Percentiles rank a stretch among this genome's conserved stretches.
phyloP scores from a whole-genome alignment of 2,888 invertebrate species.

The Xylophagus ater region DNA sequence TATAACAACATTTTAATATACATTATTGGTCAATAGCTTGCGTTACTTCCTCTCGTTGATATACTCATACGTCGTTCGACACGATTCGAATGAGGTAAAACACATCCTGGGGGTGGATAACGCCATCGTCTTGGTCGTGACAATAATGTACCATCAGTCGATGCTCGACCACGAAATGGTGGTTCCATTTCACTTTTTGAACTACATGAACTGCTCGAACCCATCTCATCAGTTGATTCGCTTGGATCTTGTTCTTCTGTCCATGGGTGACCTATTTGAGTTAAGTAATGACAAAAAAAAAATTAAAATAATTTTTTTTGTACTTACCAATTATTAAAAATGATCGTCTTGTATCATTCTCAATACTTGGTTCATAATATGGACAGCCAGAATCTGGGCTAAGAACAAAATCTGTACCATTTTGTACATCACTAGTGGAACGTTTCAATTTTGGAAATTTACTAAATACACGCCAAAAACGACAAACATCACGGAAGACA shows the following conservation, averaged over 20 bases:
- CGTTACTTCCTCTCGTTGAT: slow-evolving; percentile 47
- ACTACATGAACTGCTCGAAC: slow-evolving; percentile 36
- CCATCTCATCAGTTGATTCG: slow-evolving; percentile 46
- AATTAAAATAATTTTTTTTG: slow-evolving; percentile 1
- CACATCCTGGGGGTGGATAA: slow-evolving; percentile 42
- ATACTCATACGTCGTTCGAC: slow-evolving; percentile 65
- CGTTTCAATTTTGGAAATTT: slow-evolving; percentile 55
- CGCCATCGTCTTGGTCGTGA: slow-evolving; percentile 52
- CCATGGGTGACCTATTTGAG: slow-evolving; percentile 45
- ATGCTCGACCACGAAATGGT: slow-evolving; percentile 63
- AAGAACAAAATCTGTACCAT: slow-evolving; percentile 40
- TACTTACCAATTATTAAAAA: slow-evolving; percentile 32
- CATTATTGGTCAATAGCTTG: slow-evolving; percentile 28
- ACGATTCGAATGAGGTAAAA: slow-evolving; percentile 40
- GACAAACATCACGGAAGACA: slow-evolving; percentile 64
- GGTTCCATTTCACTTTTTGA: slow-evolving; percentile 35
- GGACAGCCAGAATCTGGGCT: slow-evolving; percentile 43
- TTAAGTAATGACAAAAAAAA: slow-evolving; percentile 1
- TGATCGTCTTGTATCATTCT: slow-evolving; percentile 29
- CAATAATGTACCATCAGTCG: slow-evolving; percentile 55
- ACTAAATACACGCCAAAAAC: slow-evolving; percentile 61
- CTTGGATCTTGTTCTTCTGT: slow-evolving; percentile 46
- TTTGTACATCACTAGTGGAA: slow-evolving; percentile 46
- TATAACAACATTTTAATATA: too few species aligned
- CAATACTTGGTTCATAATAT: slow-evolving; percentile 35